These are phyloP conservation scores for Acleris emargana DNA, from an alignment of 2,888 invertebrate species.

Conservation along the genomic window DNA sequence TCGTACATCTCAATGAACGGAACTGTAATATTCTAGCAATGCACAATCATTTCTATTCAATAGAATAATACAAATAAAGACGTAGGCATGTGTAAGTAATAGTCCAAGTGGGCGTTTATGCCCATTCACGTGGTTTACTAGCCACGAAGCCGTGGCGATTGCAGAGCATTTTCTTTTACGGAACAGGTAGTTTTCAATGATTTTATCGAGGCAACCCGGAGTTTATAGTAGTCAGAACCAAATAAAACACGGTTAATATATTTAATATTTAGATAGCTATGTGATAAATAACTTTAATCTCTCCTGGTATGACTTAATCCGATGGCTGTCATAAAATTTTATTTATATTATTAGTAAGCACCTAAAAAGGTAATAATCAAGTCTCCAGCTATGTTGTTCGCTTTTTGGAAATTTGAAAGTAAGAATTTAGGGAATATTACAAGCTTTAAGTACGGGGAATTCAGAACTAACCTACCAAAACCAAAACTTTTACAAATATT, in stretches of 20 bases:
- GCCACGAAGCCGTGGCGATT: slow-evolving; percentile 58
- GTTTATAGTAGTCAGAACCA: slow-evolving; percentile 46
- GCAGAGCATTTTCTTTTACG: slow-evolving; percentile 58
- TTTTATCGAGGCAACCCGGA: slow-evolving; percentile 56
- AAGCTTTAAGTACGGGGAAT: too few species aligned
- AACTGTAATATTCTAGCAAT: slow-evolving; percentile 24
- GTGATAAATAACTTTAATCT: slow-evolving; percentile 3
- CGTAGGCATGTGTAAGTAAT: slow-evolving; percentile 39
- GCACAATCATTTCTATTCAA: slow-evolving; percentile 31
- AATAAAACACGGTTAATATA: slow-evolving; percentile 28
- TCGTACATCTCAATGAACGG: slow-evolving; percentile 23
- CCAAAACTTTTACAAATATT: too few species aligned
- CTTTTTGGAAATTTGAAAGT: too few species aligned
- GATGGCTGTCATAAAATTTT: slow-evolving; percentile 5
- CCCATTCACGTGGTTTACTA: slow-evolving; percentile 66
- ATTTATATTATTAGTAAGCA: not conserved
- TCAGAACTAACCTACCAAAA: too few species aligned
- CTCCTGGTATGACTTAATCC: not conserved
- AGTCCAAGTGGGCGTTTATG: slow-evolving; percentile 70
- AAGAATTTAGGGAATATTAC: too few species aligned
- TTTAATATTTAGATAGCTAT: slow-evolving; percentile 5
- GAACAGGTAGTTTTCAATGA: slow-evolving; percentile 68
- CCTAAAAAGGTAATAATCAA: not conserved
- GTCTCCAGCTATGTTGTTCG: too few species aligned
- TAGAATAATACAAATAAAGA: slow-evolving; percentile 29